A percentile compares a stretch with the other conserved stretches of the same genome.
Conservation (phyloP, 2,888 invertebrate species). For the Ecdyonurus torrentis region DNA sequence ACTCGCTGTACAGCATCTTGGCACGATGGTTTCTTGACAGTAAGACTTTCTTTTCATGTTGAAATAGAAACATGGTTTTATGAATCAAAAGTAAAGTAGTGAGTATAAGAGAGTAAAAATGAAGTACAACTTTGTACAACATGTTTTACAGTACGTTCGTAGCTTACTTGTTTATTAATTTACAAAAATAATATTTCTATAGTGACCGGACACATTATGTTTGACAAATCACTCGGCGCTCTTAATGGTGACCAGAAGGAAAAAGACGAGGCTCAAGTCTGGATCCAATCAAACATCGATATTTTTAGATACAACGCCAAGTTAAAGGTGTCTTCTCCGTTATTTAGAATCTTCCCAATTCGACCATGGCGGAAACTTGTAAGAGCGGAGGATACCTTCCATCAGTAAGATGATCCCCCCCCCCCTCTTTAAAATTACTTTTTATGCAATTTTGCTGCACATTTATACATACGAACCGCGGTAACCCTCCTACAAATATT, state of each 20-base stretch:
- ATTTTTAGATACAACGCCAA: conserved; percentile 16
- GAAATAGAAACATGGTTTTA: no score
- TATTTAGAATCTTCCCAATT: conserved; percentile 26
- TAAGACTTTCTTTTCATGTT: no score
- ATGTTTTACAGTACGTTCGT: no score
- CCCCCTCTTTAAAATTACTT: no score
- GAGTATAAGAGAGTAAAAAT: no score
- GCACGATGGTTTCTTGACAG: conserved; percentile 31
- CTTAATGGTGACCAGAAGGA: conserved; percentile 17
- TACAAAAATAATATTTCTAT: no score
- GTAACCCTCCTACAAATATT: background rate
- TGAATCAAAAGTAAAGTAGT: no score
- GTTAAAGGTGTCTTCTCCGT: conserved; percentile 25
- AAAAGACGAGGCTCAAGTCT: conserved; percentile 21
- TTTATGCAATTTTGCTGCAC: background rate
- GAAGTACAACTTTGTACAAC: no score
- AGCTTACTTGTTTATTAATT: no score
- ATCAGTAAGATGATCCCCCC: conserved; percentile 24
- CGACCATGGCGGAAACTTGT: conserved; percentile 27
- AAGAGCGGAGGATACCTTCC: conserved; percentile 28
- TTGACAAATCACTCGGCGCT: conserved; percentile 28
- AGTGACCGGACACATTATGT: conserved; percentile 28
- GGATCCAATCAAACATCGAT: conserved; percentile 23
- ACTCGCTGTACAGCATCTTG: conserved; percentile 21
- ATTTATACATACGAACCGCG: background rate